Conservation (phyloP, 2,113 vertebrate species). For the Alces alces region DNA sequence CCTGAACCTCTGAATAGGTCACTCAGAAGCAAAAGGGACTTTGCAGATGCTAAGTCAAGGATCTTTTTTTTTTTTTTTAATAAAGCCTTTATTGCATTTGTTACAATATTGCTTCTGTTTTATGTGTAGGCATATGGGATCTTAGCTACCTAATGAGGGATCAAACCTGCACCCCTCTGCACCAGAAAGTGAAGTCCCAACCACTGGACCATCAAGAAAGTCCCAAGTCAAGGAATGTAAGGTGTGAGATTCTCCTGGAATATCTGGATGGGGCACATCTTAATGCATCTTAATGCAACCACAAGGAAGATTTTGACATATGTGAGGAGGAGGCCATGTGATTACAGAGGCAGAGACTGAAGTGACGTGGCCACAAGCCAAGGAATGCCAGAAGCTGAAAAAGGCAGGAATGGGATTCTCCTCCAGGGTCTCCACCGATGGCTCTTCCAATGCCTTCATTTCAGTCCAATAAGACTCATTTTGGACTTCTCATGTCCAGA, state of each 20-base stretch:
- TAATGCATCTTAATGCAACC: too few species aligned
- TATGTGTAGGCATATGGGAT: not conserved
- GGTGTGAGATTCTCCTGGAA: not conserved
- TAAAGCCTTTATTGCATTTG: not conserved
- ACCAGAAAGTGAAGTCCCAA: not conserved
- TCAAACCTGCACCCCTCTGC: not conserved
- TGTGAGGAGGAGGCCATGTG: not conserved
- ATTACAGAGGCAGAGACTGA: not conserved
- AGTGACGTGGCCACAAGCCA: not conserved
- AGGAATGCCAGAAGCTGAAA: not conserved
- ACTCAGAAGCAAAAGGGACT: not conserved
- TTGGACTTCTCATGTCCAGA: not conserved
- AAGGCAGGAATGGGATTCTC: too few species aligned
- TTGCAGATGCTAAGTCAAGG: not conserved
- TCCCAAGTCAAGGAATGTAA: not conserved
- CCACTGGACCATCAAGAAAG: not conserved
- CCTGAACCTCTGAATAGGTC: not conserved
- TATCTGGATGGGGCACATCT: accelerated
- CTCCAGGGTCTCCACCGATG: accelerated
- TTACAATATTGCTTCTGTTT: not conserved
- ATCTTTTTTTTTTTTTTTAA: not conserved
- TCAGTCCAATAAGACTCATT: not conserved
- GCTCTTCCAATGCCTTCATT: not conserved
- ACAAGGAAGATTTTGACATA: not conserved
- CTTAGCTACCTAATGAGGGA: not conserved